Evolutionary conservation across 2,113 vertebrate species (phyloP), one percentile per base, ranked within the genome.

Genomic region (Pao palembangensis): DNA sequence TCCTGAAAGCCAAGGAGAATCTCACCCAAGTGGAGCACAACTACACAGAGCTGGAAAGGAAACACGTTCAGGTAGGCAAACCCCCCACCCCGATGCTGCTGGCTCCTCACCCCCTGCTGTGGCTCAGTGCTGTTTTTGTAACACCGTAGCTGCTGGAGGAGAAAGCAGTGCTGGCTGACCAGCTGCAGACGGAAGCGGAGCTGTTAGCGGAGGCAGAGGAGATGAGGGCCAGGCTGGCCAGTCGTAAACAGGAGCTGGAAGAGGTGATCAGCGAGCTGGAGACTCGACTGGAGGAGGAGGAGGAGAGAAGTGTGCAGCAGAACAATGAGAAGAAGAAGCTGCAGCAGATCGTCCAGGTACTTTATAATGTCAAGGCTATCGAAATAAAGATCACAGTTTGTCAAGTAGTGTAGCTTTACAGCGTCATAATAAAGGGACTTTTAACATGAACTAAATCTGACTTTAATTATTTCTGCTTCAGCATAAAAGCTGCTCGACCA

Each of bases 131-230:
- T 12, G 21, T 21, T 25, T 47, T 41, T 42, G 20, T 67, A 38
- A 51, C 13, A 0, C 38, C 61, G 1, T 56, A 94, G 93, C 81
- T 94, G 56, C 0, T 91, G 3, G 92, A 94, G 75, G 93, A 94
- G 76, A 94, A 94, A 66, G 6, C 89, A 0, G 90, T 94, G 52
- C 81, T 94, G 65, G 89, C 93, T 0, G 93, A 94, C 81, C 93
- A 94, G 90, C 89, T 94, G 59, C 93, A 92, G 80, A 92, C 93
- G 0, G 93, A 94, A 81, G 93, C 92, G 0, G 93, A 94, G 83
- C 87, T 94, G 73, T 94, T 93, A 71, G 93, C 93, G 0, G 93
- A 94, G 83, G 93, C 93, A 0, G 93, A 94, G 76, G 93, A 94
- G 81, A 91, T 94, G 88, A 81, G 93, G 48, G 87, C 91, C 5